Percentiles rank a stretch among this genome's conserved stretches.
These are phyloP conservation scores for Maccullochella peelii DNA, from an alignment of 2,113 vertebrate genomes.

Conservation along the genomic window DNA sequence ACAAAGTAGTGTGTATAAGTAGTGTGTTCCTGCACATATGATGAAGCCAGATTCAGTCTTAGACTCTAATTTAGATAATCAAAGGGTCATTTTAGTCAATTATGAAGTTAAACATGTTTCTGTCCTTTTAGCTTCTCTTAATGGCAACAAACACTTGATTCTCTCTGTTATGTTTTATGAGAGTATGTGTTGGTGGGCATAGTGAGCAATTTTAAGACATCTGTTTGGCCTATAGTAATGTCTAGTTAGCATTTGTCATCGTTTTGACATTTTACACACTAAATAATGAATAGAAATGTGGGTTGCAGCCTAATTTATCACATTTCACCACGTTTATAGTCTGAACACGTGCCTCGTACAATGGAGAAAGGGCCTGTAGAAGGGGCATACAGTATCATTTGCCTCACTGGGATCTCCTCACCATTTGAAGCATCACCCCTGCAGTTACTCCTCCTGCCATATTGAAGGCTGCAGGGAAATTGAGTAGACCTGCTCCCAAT, in stretches of 20 bases:
- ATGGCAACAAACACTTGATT: background rate
- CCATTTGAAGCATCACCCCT: constrained; percentile 92
- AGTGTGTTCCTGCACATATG: background rate
- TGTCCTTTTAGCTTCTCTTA: background rate
- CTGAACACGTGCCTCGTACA: background rate
- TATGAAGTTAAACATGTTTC: background rate
- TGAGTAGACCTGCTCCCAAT: constrained; percentile 94
- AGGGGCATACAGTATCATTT: background rate
- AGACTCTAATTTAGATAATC: background rate
- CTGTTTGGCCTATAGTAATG: background rate
- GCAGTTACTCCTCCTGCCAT: constrained; percentile 91
- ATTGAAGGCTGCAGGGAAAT: constrained; percentile 96
- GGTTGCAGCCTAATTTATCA: background rate
- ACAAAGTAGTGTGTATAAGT: background rate
- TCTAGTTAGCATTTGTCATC: background rate
- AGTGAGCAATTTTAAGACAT: background rate
- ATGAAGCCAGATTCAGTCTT: background rate
- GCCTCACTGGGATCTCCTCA: constrained; percentile 68
- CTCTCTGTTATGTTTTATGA: background rate
- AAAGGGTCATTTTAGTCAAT: background rate
- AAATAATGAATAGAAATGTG: background rate
- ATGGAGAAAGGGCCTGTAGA: background rate
- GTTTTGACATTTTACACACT: background rate
- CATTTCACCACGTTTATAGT: background rate
- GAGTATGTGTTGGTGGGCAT: background rate